Base-by-base conservation (phyloP, 2,797 vertebrate species). In the Alectoris magna region DNA sequence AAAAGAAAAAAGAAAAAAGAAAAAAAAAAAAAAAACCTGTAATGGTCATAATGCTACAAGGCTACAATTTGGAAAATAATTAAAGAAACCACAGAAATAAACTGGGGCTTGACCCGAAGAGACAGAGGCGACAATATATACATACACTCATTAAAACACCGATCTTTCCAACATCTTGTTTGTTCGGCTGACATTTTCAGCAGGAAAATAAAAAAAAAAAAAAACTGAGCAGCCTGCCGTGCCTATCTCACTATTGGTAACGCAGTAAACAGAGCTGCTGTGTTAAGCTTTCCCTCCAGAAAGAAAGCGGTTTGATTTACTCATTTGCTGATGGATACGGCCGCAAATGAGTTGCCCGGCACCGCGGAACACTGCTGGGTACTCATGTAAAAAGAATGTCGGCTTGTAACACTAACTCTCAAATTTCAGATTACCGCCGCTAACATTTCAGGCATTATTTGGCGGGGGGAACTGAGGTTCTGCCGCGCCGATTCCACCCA, bases 331-430 rank as follows among this genome's bases (percentile, higher is more conserved):
- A 49, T 36, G 39, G 72, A 91, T 75, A 53, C 3, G 26, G 5
- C 8, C 11, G 2, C 10, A 26, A 93, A 96, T 84, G 85, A 80
- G 84, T 38, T 51, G 88, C 72, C 76, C 66, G 18, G 77, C 58
- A 17, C 41, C 6, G 55, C 68, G 74, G 69, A 88, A 87, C 36
- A 59, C 93, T 36, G 73, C 71, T 69, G 93, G 84, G 36, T 79
- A 94, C 84, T 72, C 73, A 34, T 9, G 59, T 51, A 46, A 78
- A 90, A 88, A 90, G 49, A 84, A 83, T 94, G 87, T 88, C 94
- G 81, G 91, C 70, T 96, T 95, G 75, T 81, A 85, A 92, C 95
- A 97, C 59, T 93, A 76, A 84, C 41, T 71, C 66, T 93, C 90
- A 83, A 63, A 94, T 96, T 96, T 95, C 95, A 93, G 92, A 68